Base-by-base conservation (phyloP, 2,797 vertebrate genomes). In the Lagorchestes hirsutus region DNA sequence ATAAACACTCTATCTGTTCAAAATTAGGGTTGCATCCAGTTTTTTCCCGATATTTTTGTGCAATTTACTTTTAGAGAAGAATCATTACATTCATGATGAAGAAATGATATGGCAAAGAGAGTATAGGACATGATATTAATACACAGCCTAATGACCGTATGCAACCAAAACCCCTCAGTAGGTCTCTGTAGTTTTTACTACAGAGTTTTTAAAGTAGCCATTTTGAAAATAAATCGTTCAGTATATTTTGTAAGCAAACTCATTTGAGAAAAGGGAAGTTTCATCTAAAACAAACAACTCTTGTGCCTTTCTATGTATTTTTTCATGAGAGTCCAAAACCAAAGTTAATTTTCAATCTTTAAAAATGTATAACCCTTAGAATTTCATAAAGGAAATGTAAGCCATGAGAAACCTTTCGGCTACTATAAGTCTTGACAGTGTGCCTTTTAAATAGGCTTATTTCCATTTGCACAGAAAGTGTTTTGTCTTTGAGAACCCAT, bases 401-500 rank as follows among this genome's bases (percentile, higher is more conserved):
- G 50, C 9, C 50, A 54, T 74, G 50, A 62, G 87, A 93, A 91
- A 62, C 91, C 93, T 96, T 97, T 94, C 96, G 50, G 96, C 46
- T 24, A 46, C 34, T 93, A 1, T 94, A 92, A 97, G 95, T 96
- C 94, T 98, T 98, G 96, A 94, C 96, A 97, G 98, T 98, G 97
- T 97, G 94, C 95, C 94, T 98, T 98, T 98, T 55, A 97, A 97
- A 62, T n/a, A 97, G 55, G 87, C 91, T 92, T 74, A 96, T 97
- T 95, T 98, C 94, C 98, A 97, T 97, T 98, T 98, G 95, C 54
- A 92, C 97, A 93, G 95, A 91, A 87, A 58, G 46, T 98, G 98
- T 98, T 98, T 95, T 97, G 91, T 97, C 58, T 98, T 97, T 95
- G 97, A 93, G 97, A 97, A 98, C 96, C 97, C 98, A 93, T 95